Conservation (phyloP, 2,797 vertebrate species). For the Toxotes lorentzi region DNA sequence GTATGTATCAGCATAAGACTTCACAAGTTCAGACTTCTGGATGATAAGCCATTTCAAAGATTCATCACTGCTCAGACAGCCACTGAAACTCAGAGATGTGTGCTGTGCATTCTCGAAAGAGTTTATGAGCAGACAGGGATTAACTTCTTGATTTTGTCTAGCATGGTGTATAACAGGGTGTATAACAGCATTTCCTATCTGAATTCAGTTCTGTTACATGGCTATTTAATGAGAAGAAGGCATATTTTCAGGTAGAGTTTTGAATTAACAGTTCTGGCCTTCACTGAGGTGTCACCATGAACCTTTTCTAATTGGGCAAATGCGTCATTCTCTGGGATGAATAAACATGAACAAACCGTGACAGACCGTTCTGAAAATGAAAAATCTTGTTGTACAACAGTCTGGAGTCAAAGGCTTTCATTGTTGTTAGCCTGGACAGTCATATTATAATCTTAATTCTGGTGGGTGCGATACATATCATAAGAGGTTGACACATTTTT, state of each 20-base stretch:
- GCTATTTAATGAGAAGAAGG: not conserved
- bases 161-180: no score
- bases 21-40: constrained; percentile 44
- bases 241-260: not conserved
- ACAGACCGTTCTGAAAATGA: not conserved
- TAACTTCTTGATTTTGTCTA: not conserved
- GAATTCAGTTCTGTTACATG: not conserved
- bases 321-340: not conserved
- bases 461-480: no score
- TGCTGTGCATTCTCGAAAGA: not conserved
- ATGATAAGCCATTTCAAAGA: constrained; percentile 57
- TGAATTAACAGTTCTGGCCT: not conserved
- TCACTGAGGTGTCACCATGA: not conserved
- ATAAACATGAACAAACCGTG: not conserved
- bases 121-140: not conserved
- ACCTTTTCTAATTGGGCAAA: constrained; percentile 8
- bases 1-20: constrained; percentile 36
- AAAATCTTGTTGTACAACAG: not conserved
- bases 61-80: constrained; percentile 27
- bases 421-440: no score
- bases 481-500: not conserved
- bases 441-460: not conserved
- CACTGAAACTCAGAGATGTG: not conserved
- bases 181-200: not conserved
- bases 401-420: not conserved